These are phyloP conservation scores for Hypotaenidia philippensis DNA, from an alignment of 2,797 vertebrate species.

Conservation along the genomic window DNA sequence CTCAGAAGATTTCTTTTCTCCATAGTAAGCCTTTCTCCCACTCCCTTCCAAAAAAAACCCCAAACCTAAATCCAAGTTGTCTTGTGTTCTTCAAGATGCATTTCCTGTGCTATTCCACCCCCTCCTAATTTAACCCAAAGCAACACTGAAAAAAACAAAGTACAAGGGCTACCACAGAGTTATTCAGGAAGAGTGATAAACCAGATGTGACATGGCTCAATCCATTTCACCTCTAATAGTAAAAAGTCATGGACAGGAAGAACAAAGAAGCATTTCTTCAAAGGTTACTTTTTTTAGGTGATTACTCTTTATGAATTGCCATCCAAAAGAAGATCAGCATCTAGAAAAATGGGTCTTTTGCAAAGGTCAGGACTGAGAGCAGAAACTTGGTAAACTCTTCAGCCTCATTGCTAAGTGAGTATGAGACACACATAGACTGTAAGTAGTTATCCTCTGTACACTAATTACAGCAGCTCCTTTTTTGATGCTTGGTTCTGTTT, in stretches of 20 bases:
- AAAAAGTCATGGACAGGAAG: background rate
- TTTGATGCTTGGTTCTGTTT: background rate
- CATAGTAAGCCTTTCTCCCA: background rate
- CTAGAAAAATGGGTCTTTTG: conserved; percentile 19
- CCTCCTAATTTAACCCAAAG: background rate
- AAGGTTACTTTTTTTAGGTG: conserved; percentile 26
- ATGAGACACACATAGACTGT: background rate
- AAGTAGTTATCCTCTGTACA: rapidly evolving
- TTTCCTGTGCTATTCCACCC: background rate
- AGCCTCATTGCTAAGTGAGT: background rate
- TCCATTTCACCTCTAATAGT: conserved; percentile 34
- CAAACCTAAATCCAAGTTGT: background rate
- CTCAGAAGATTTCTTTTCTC: background rate
- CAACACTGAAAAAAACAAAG: background rate
- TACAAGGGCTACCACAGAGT: background rate
- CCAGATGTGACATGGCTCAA: conserved; percentile 22
- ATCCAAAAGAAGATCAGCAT: conserved; percentile 22
- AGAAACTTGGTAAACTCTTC: conserved; percentile 8
- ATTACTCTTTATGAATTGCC: conserved; percentile 33
- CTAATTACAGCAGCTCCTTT: background rate
- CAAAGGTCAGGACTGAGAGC: conserved; percentile 20
- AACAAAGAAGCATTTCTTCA: conserved; percentile 37
- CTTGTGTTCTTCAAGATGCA: background rate
- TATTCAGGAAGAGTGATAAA: background rate
- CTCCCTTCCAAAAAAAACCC: background rate